Evolutionary conservation across 2,113 vertebrate species (phyloP).

Genomic region (cat (Felis catus)): F.catus_Fca126_mat1.0 CM031412.1:34968501-34969000

Average conservation of each 20-base stretch:
- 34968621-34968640: neutral
- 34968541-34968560: neutral
- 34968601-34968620: neutral
- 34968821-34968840: too few relatives aligned
- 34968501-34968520: neutral
- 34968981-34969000: neutral
- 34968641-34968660: neutral
- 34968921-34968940: neutral
- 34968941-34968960: neutral
- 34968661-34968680: neutral
- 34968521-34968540: neutral
- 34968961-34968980: neutral
- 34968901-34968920: too few relatives aligned
- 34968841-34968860: too few relatives aligned
- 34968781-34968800: too few relatives aligned
- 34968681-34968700: too few relatives aligned
- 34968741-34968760: too few relatives aligned
- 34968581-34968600: neutral
- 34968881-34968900: too few relatives aligned
- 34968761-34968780: too few relatives aligned
- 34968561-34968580: neutral
- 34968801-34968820: too few relatives aligned
- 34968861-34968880: too few relatives aligned
- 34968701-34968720: too few relatives aligned
- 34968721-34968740: too few relatives aligned